Percentiles rank a stretch among this genome's conserved stretches.
Evolutionary conservation across 2,797 vertebrate genomes (phyloP).

Genomic region (Distichodus sexfasciatus): DNA sequence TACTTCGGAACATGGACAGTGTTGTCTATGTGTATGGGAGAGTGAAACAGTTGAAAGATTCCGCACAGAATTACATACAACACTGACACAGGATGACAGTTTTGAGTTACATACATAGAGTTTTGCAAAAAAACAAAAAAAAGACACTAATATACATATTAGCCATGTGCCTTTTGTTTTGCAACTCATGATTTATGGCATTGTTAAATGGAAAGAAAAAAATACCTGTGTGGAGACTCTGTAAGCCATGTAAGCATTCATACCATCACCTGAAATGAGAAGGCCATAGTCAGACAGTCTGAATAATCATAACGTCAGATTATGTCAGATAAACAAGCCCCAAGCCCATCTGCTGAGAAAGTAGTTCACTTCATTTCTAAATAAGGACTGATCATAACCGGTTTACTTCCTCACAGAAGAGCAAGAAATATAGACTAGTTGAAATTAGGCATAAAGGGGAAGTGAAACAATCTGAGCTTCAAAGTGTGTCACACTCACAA

Average conservation of each 20-base stretch:
- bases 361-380: too few species aligned
- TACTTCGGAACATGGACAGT: slow-evolving; percentile 89
- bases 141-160: too few species aligned
- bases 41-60: neutral
- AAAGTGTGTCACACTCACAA: neutral
- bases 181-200: too few species aligned
- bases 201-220: neutral
- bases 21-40: slow-evolving; percentile 86
- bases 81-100: too few species aligned
- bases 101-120: too few species aligned
- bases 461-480: slow-evolving; percentile 6
- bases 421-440: slow-evolving; percentile 27
- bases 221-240: slow-evolving; percentile 94
- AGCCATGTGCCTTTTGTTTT: too few species aligned
- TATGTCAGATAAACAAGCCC: too few species aligned
- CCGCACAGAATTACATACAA: neutral
- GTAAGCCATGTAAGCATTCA: slow-evolving; percentile 97
- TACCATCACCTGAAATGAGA: slow-evolving; percentile 85
- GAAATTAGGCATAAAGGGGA: slow-evolving; percentile 27
- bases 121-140: too few species aligned
- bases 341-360: too few species aligned
- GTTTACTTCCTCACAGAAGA: neutral
- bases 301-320: too few species aligned
- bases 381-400: too few species aligned
- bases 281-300: neutral